Base-by-base conservation (phyloP, 2,888 invertebrate genomes). In the Andrena camellia region DNA sequence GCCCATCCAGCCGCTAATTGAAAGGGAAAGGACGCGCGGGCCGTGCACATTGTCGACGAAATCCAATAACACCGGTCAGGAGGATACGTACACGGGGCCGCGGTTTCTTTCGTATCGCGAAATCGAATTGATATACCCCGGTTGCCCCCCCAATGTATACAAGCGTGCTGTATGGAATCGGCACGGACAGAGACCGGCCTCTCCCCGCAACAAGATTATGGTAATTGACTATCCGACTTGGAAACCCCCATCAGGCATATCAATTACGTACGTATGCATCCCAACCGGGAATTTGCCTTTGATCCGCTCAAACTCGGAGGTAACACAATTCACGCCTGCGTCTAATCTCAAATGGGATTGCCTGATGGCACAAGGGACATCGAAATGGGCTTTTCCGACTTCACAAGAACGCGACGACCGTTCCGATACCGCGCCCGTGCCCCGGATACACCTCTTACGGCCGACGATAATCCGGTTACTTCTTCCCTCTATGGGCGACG, bases 181-280 rank as follows among this genome's bases (percentile, higher is more conserved):
- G 62, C 88, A 78, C 76, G 78, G 76, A 67, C 84, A 63, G 75
- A 73, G 80, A 79, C 83, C 60, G 78, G 71, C 78, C 80, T 80
- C 83, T 81, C 78, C 75, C 85, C 89, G 89, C 91, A 93, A 93
- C 92, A 89, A 93, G 93, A 93, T 93, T 93, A 93, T 93, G 92
- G 92, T 93, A 93, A 93, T 93, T 91, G 92, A 93, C 92, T 92
- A 91, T 90, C 88, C 91, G 91, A 93, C 92, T 93, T 93, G 92
- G 91, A 91, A 92, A 92, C 92, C 90, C 91, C 92, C 91, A 92
- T 92, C 92, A 92, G 90, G 91, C 90, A 89, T 93, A 93, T 93
- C 92, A 93, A 93, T 93, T 93, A 93, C 93, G 91, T 90, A 89
- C 91, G 91, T 91, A 91, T 92, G 92, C 91, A 90, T 91, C 90